Evolutionary conservation across 2,888 invertebrate species (phyloP).

Genomic region (Beris morrisii): DNA sequence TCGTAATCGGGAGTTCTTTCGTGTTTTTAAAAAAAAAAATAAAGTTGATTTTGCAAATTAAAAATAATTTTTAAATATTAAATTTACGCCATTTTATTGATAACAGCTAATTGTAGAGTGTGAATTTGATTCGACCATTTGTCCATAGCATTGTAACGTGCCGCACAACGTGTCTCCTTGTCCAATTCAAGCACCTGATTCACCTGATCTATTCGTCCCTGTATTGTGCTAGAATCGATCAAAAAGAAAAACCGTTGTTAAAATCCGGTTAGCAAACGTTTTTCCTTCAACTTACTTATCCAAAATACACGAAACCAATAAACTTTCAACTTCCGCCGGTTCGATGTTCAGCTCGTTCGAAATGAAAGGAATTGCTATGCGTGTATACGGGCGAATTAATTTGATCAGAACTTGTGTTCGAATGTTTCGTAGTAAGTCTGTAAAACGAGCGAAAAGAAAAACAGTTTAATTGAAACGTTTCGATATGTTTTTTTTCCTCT

Average conservation of each 20-base stretch:
- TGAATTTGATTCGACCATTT: conserved; percentile 94
- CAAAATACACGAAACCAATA: conserved; percentile 95
- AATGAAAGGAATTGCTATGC: conserved; percentile 97
- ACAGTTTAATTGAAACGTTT: not conserved
- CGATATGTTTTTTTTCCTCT: not conserved
- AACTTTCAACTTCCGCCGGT: conserved; percentile 91
- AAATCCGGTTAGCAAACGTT: not conserved
- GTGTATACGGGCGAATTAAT: conserved; percentile 95
- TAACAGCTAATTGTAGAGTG: conserved; percentile 84
- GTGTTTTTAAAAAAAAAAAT: not conserved
- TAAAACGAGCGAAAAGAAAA: conserved; percentile 38
- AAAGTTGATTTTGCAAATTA: no score
- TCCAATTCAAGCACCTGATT: conserved; percentile 90
- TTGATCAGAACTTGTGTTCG: conserved; percentile 96
- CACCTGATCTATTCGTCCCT: conserved; percentile 89
- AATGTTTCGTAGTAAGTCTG: conserved; percentile 91
- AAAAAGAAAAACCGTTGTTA: not conserved
- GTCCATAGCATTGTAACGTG: conserved; percentile 89
- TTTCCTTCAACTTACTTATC: conserved; percentile 75
- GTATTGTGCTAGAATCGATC: conserved; percentile 67
- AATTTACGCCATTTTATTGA: conserved; percentile 86
- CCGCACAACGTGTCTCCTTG: conserved; percentile 76
- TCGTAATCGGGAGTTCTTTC: not conserved
- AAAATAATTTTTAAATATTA: conserved; percentile 7
- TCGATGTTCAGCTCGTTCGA: conserved; percentile 93